These are phyloP conservation scores for Bagarius yarrelli DNA, from an alignment of 2,113 vertebrate genomes.

Conservation along the genomic window DNA sequence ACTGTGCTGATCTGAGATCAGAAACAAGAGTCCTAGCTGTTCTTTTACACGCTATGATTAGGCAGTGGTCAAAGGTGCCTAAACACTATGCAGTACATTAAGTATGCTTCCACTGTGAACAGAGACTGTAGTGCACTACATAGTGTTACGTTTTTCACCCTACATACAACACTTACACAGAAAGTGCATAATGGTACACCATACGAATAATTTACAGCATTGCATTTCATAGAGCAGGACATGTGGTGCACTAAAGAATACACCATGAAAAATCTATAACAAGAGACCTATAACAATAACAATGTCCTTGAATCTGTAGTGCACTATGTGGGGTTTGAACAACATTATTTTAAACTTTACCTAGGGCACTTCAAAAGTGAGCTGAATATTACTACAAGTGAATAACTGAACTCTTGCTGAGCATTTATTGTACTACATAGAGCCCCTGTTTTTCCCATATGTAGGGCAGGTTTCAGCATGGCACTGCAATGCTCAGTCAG, in stretches of 20 bases:
- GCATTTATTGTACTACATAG: neutral
- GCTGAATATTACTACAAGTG: neutral
- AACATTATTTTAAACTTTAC: neutral
- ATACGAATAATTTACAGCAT: neutral
- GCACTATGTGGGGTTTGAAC: neutral
- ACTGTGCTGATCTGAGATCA: slow-evolving; percentile 40
- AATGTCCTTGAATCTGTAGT: neutral
- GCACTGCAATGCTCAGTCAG: slow-evolving; percentile 1
- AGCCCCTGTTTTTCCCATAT: neutral
- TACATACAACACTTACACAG: neutral
- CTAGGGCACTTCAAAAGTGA: neutral
- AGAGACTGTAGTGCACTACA: neutral
- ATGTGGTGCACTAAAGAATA: neutral
- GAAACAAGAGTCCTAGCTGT: neutral
- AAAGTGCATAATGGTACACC: neutral
- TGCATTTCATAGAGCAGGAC: neutral
- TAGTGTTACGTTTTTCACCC: neutral
- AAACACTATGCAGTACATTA: neutral
- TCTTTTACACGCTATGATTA: neutral
- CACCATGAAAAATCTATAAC: neutral
- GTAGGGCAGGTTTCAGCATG: slow-evolving; percentile 27
- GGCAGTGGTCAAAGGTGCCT: neutral
- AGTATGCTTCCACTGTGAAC: neutral
- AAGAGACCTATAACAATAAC: neutral
- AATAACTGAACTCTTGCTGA: neutral